Evolutionary conservation across 2,113 vertebrate genomes (phyloP).

Genomic region (Spheniscus mendiculus): DNA sequence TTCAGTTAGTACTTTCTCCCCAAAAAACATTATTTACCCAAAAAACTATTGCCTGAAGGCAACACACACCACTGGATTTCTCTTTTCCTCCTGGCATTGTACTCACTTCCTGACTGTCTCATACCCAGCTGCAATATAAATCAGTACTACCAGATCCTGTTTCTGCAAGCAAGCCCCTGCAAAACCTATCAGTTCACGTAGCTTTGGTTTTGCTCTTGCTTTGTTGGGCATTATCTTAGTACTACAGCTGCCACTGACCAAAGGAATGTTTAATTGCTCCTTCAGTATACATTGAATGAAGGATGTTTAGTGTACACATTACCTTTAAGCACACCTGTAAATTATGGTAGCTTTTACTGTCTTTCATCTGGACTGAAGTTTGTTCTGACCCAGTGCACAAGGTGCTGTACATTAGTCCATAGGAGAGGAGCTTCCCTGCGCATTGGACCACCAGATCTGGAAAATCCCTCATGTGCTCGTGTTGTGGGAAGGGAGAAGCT

Average conservation of each 20-base stretch:
- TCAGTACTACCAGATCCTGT: neutral
- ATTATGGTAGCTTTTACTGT: neutral
- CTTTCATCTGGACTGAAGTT: neutral
- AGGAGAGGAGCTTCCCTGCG: neutral
- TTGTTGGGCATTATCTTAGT: neutral
- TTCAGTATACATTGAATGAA: neutral
- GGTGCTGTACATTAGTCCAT: neutral
- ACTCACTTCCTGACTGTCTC: neutral
- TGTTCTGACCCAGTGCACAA: neutral
- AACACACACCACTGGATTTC: neutral
- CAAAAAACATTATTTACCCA: neutral
- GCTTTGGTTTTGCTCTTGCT: neutral
- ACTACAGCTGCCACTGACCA: neutral
- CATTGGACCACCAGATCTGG: neutral
- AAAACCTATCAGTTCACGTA: neutral
- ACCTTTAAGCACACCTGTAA: neutral
- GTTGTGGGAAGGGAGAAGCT: neutral
- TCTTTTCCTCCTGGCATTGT: neutral
- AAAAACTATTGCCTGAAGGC: neutral
- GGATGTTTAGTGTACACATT: neutral
- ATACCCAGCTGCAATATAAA: neutral
- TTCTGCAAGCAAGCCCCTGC: neutral
- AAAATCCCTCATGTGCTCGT: accelerated
- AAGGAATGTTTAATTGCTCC: neutral
- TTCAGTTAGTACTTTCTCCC: neutral